Evolutionary conservation across 1,140 invertebrate species (phyloP), one percentile per base, ranked within the genome.

Genomic region (Adoxophyes honmai): DNA sequence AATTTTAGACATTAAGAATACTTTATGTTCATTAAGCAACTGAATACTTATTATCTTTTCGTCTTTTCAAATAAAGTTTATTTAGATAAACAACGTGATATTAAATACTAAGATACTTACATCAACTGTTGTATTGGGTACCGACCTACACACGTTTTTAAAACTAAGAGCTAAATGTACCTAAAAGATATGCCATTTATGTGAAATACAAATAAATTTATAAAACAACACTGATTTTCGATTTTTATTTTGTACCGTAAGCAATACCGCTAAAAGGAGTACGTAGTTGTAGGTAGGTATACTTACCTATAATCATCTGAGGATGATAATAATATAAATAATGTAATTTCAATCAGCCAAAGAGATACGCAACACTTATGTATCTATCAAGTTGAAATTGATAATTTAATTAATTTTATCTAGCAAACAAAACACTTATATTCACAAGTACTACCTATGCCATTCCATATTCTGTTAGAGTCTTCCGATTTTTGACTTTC

Each of bases 161-260:
- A 48, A 48, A 48, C 42, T 48, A 33, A 48, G 42, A 48, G 42
- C 42, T 48, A 48, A 48, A 69, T 71, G 75, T 78, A 82, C 76
- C 77, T 82, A 73, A 80, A 81, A 79, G 73, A 78, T 70, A 78
- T 67, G 74, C 67, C 67, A 78, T 76, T 75, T 75, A 68, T 68
- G 57, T 66, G 71, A 59, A 69, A 73, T 73, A 74, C 60, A 72
- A 78, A 64, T 33, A 39, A 7, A 44, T 57, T 34, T 53, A 52
- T 48, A n/a, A 21, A 28, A 28, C 9, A 21, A 48, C 4, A 18
- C 21, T 21, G 4, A 11, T 1, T 11, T 21, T 11, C 18, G 42
- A 21, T 21, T 48, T 48, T 48, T 48, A 48, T 48, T 48, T 48
- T 10, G 2, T 15, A 16, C 5, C 18, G 15, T 10, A 7, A 28